These are phyloP conservation scores for Lasioglossum morio DNA, from an alignment of 2,888 invertebrate genomes.

Conservation along the genomic window DNA sequence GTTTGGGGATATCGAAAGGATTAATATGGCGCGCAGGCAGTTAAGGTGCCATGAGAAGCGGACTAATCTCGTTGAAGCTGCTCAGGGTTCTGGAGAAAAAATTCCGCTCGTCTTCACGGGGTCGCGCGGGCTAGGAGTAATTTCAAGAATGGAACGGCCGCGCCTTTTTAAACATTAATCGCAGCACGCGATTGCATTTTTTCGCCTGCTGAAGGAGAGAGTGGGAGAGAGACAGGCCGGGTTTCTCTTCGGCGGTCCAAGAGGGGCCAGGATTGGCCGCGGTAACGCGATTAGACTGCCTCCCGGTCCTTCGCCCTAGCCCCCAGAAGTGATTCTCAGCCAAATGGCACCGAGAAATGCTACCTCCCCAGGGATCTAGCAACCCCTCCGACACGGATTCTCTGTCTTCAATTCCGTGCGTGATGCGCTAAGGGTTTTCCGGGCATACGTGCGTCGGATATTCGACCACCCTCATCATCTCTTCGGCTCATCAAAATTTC, in stretches of 20 bases:
- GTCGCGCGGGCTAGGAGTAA: conserved; percentile 48
- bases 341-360: conserved; percentile 54
- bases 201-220: conserved; percentile 17
- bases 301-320: conserved; percentile 14
- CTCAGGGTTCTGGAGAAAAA: conserved; percentile 18
- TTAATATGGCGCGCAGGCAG: conserved; percentile 25
- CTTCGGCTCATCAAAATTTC: conserved; percentile 2
- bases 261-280: conserved; percentile 37
- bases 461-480: conserved; percentile 13
- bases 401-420: conserved; percentile 18
- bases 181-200: conserved; percentile 60
- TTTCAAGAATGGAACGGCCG: conserved; percentile 61
- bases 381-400: conserved; percentile 22
- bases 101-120: conserved; percentile 35
- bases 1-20: conserved; percentile 13
- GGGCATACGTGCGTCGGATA: conserved; percentile 51
- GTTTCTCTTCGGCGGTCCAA: conserved; percentile 20
- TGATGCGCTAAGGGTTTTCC: conserved; percentile 36
- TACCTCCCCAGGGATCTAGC: conserved; percentile 33
- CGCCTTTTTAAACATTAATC: conserved; percentile 71
- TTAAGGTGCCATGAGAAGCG: conserved; percentile 28
- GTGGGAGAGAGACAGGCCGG: background rate
- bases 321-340: conserved; percentile 58
- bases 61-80: conserved; percentile 46
- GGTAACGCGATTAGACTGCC: conserved; percentile 62